A percentile compares a stretch with the other conserved stretches of the same genome.
These are phyloP conservation scores for Limnephilus auricula DNA, from an alignment of 2,888 invertebrate species.

Conservation along the genomic window DNA sequence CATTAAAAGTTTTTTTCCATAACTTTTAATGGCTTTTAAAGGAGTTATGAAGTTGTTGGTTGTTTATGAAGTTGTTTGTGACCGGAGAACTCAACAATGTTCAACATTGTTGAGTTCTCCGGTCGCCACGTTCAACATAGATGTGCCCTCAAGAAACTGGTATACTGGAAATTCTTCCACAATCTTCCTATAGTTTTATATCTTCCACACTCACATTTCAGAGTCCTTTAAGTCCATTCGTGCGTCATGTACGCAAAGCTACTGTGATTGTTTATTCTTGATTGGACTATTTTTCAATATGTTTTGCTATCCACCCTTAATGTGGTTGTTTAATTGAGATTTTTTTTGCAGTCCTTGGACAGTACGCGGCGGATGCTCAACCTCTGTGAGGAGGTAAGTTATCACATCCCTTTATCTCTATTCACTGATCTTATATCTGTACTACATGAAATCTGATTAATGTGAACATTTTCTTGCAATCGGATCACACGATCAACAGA, in stretches of 20 bases:
- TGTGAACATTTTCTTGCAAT: neutral
- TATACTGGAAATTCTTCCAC: neutral
- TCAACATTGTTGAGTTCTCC: no score
- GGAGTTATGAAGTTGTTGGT: no score
- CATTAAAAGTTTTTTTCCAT: no score
- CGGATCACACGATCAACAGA: conserved; percentile 36
- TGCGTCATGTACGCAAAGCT: neutral
- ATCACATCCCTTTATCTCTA: conserved; percentile 30
- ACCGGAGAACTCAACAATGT: no score
- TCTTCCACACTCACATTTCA: no score
- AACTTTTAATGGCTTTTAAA: no score
- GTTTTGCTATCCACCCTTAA: neutral
- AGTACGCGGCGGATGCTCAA: conserved; percentile 95
- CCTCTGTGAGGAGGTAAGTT: conserved; percentile 94
- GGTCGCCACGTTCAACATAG: no score
- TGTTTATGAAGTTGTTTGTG: no score
- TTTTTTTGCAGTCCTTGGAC: conserved; percentile 89
- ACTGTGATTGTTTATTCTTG: neutral
- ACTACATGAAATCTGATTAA: neutral
- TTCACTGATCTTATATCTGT: neutral
- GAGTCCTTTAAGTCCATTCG: no score
- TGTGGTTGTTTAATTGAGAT: neutral
- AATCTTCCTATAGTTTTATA: neutral
- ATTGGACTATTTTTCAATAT: neutral
- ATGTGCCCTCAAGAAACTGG: neutral